Evolutionary conservation across 2,888 invertebrate genomes (phyloP), one percentile per base, ranked within the genome.

Genomic region (Ichneumoninae sp.): DNA sequence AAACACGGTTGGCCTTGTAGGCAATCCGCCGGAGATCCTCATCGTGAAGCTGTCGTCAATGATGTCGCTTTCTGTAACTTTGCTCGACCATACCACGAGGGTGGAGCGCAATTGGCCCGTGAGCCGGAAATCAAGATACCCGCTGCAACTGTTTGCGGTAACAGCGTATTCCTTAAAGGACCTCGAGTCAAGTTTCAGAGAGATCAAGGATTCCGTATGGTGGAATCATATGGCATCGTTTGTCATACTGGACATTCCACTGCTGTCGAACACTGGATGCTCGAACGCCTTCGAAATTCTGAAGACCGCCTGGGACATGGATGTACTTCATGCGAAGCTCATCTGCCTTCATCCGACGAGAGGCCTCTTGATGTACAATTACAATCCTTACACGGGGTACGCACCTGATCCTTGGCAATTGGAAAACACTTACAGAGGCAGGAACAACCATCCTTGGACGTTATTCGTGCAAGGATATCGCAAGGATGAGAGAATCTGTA

Each of bases 221-320:
- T 89, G 89, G 89, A 88, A 89, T 65, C 68, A 83, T 19, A 80
- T 40, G 50, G 88, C 75, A 2, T 60, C 81, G 0, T 87, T 85
- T 30, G 36, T 84, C 19, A 19, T 89, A 6, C 1, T 86, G 30
- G 80, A 87, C 10, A 47, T 19, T 60, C 33, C 57, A 5, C 50
- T 69, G 0, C 0, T 57, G 6, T 10, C 66, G 8, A 54, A 36
- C 0, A 60, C 44, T 10, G 73, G 71, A 30, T 89, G 89, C 57
- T 33, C 74, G 3, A 85, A 80, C 8, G 87, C 85, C 3, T 68
- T 66, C n/a, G 36, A 54, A 30, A 85, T 83, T 47, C 68, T 89
- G n/a, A 52, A 40, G 68, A 73, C 50, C 19, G 76, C 77, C 7
- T 89, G 88, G 89, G 50, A 83, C 2, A 69, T 57, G 33, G 83